Base-by-base conservation (phyloP, 2,113 vertebrate species). In the Empidonax alnorum region DNA sequence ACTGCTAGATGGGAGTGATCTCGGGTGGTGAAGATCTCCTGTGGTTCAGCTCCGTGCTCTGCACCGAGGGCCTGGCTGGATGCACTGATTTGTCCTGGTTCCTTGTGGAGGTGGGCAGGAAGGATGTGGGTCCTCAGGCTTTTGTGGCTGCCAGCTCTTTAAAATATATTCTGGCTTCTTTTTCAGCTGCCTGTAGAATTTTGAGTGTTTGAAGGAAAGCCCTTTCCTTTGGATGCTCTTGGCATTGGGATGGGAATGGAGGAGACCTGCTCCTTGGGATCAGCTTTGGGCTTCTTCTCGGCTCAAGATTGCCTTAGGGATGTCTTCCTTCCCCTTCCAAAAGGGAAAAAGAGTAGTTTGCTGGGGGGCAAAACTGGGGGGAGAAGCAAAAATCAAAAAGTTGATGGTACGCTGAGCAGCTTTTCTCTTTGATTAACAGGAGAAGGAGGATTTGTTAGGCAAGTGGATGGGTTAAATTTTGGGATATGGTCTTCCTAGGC, bases 11-110 rank as follows among this genome's bases (percentile, higher is more conserved):
- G 4, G 55, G 55, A 28, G 37, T 15, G 25, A 3, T 5, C 1
- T 44, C 61, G 68, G 56, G 28, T 76, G 78, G 19, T 1, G 4
- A 28, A 37, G 55, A 7, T 37, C 7, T 33, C 13, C 69, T 24
- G 6, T 33, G 5, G 12, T 30, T 71, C 7, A 3, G 58, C 39
- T 39, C 59, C 14, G 3, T 0, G 0, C 62, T 25, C 0, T 8
- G 25, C 1, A 3, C 61, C 0, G 0, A 35, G 50, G n/a, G 24
- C 30, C 80, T 91, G 90, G 24, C 58, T 66, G 87, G n/a, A 1
- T 63, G 33, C 12, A 3, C 59, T 30, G n/a, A 10, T 37, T 47
- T 35, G 9, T 68, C 52, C 58, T 92, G 58, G 10, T n/a, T 46
- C 53, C 65, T 35, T 4, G 3, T 35, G 25, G 30, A 10, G 10